phyloP scores from a whole-genome alignment of 2,797 vertebrate species.

The Eulemur rubriventer region DNA sequence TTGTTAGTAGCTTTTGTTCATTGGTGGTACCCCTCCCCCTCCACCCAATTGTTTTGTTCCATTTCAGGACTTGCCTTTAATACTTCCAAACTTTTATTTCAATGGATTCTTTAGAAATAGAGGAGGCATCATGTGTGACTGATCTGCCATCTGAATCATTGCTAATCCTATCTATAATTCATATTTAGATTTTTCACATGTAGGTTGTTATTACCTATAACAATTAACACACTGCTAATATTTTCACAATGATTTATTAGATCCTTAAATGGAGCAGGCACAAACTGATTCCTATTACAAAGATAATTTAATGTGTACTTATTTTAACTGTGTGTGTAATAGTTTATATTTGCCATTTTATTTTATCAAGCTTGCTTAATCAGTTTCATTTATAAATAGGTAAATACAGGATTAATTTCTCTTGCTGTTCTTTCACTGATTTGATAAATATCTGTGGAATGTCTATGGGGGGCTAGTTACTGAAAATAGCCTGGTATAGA shows the following conservation, averaged over 20 bases:
- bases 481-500: neutral
- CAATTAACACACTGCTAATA: neutral
- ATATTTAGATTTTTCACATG: constrained; percentile 6
- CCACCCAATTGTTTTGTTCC: neutral
- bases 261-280: neutral
- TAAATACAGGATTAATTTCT: constrained; percentile 34
- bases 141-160: neutral
- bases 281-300: neutral
- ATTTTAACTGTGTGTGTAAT: neutral
- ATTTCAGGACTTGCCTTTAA: neutral
- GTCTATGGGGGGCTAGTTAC: neutral
- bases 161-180: constrained; percentile 1
- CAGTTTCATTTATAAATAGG: neutral
- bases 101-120: neutral
- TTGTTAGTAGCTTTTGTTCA: neutral
- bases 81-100: neutral
- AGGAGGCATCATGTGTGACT: neutral
- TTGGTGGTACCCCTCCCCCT: neutral
- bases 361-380: constrained; percentile 14
- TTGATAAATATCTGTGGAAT: neutral
- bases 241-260: constrained; percentile 25
- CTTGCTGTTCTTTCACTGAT: constrained; percentile 8
- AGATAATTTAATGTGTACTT: neutral
- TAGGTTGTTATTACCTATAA: neutral
- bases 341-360: constrained; percentile 35